A percentile compares a stretch with the other conserved stretches of the same genome.
phyloP scores from a whole-genome alignment of 2,888 invertebrate species.

The Bellardia pandia region DNA sequence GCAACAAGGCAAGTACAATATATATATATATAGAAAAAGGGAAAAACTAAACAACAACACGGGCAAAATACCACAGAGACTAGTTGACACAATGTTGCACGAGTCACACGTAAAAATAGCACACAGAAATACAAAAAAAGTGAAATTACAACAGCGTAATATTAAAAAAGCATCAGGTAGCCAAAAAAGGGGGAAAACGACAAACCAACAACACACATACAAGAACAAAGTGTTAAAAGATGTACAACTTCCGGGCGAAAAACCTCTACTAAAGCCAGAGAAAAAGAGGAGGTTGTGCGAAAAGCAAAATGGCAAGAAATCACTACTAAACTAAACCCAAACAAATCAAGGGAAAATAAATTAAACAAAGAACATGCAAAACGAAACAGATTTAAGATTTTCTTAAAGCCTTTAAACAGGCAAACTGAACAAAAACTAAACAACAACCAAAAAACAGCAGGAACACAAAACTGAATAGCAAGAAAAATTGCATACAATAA shows the following conservation, averaged over 20 bases:
- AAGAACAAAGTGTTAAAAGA: conserved; percentile 56
- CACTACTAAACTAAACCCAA: conserved; percentile 58
- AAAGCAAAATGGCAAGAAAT: conserved; percentile 45
- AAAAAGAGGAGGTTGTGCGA: background rate
- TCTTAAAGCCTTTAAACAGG: conserved; percentile 34
- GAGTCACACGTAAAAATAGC: conserved; percentile 50
- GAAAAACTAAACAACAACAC: conserved; percentile 23
- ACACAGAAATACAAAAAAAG: conserved; percentile 7
- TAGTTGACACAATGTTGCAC: conserved; percentile 71
- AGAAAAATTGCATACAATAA: conserved; percentile 16
- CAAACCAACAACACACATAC: conserved; percentile 14
- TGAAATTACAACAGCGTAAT: conserved; percentile 30
- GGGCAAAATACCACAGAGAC: conserved; percentile 64
- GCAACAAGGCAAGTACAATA: conserved; percentile 54
- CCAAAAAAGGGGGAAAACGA: conserved; percentile 22
- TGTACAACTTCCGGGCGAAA: conserved; percentile 46
- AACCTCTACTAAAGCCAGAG: conserved; percentile 5
- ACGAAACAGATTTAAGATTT: conserved; percentile 64
- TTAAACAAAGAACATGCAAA: conserved; percentile 57
- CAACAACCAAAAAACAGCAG: background rate
- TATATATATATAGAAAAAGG: background rate
- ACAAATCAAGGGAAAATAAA: conserved; percentile 67
- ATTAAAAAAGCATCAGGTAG: conserved; percentile 55
- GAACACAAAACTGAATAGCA: background rate
- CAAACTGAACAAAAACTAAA: background rate